These are phyloP conservation scores for Sitodiplosis mosellana DNA, from an alignment of 1,140 invertebrate species.

Conservation along the genomic window DNA sequence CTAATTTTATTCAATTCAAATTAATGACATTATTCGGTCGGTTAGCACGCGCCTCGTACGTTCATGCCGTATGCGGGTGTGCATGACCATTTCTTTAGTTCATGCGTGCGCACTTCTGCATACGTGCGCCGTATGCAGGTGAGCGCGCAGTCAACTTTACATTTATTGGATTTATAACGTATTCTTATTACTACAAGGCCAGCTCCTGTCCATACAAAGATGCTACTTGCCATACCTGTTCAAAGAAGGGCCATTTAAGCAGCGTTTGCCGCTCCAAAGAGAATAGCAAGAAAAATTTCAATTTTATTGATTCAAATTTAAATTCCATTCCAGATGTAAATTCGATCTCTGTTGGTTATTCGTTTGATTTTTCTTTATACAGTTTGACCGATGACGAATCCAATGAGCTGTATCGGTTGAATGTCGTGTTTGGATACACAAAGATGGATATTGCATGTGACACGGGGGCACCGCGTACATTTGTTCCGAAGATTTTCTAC, in stretches of 20 bases:
- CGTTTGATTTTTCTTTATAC: not conserved
- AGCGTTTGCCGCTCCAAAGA: not conserved
- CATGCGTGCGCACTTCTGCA: too few species aligned
- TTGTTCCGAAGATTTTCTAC: not conserved
- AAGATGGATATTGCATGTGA: too few species aligned
- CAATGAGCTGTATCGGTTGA: not conserved
- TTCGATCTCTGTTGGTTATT: not conserved
- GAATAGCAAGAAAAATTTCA: not conserved
- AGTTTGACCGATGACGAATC: not conserved
- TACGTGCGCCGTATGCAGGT: too few species aligned
- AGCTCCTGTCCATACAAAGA: not conserved
- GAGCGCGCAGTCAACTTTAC: too few species aligned
- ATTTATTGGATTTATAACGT: too few species aligned
- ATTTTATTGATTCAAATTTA: not conserved
- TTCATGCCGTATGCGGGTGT: too few species aligned
- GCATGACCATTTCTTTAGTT: too few species aligned
- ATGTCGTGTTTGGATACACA: not conserved
- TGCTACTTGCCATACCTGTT: not conserved
- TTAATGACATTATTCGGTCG: too few species aligned
- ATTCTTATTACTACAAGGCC: too few species aligned
- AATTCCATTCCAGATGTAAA: not conserved
- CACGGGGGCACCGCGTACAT: too few species aligned
- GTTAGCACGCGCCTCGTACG: too few species aligned
- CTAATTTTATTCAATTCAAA: too few species aligned
- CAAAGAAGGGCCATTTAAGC: not conserved